A percentile compares a stretch with the other conserved stretches of the same genome.
Evolutionary conservation across 2,888 invertebrate genomes (phyloP).

Genomic region (Vanessa cardui): DNA sequence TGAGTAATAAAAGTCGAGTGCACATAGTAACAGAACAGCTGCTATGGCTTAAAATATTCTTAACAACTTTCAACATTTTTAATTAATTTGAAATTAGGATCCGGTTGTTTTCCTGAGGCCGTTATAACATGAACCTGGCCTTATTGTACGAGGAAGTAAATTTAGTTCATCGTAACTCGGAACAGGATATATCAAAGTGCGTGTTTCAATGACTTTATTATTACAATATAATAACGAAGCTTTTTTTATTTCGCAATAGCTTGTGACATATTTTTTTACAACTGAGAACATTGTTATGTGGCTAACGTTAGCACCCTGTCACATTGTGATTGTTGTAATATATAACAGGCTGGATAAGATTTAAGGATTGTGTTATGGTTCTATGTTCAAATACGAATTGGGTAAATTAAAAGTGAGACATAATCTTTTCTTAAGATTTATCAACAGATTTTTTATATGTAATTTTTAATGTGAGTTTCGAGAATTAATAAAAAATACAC

Average conservation of each 20-base stretch:
- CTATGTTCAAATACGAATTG: not conserved
- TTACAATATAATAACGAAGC: conserved; percentile 27
- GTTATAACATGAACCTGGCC: conserved; percentile 33
- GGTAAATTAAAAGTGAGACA: no score
- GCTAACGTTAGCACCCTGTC: not conserved
- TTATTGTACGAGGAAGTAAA: conserved; percentile 45
- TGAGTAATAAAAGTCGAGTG: no score
- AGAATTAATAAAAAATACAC: no score
- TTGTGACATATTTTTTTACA: not conserved
- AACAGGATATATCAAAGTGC: conserved; percentile 47
- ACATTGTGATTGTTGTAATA: no score
- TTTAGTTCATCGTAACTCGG: conserved; percentile 44
- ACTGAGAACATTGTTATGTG: not conserved
- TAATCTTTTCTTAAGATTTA: no score
- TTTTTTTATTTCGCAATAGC: conserved; percentile 6
- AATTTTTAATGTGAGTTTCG: no score
- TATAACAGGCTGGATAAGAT: no score
- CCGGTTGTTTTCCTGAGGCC: conserved; percentile 25
- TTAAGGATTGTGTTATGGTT: not conserved
- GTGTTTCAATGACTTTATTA: conserved; percentile 42
- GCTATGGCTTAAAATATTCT: no score
- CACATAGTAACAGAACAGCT: no score
- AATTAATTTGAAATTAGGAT: conserved; percentile 22
- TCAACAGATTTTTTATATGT: no score
- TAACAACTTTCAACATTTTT: conserved; percentile 4